Evolutionary conservation across 1,140 invertebrate species (phyloP), one percentile per base, ranked within the genome.

Genomic region (Zaprionus taronus): DNA sequence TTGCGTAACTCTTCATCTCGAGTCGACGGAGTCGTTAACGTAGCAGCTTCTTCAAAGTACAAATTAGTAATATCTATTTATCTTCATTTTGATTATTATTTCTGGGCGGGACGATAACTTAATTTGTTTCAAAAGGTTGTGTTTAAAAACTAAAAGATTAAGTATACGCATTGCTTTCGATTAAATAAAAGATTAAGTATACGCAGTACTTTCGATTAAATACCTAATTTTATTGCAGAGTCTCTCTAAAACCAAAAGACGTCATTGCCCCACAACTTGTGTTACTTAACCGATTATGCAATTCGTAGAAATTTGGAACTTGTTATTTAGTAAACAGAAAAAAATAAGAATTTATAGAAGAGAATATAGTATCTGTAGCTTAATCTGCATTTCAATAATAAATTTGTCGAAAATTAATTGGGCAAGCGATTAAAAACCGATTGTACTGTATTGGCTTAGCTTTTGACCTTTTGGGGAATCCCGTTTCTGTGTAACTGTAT

Each of bases 21-120:
- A 22, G 44, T 28, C 51, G 22, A 6, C 51, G n/a, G n/a, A n/a
- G n/a, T 57, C 64, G 51, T 57, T 66, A 66, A 5, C 63, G n/a
- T 4, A 20, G n/a, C 11, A 17, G 41, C 41, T 47, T 47, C n/a
- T 47, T 47, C n/a, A 47, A 17, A 24, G 12, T 51, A 51, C 20
- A 51, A 51, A 51, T 51, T 24, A 51, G 47, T 51, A 12, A 51
- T 22, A 51, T 51, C 20, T 51, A 24, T 51, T 51, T 51, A 24
- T 51, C 47, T 51, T 51, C 17, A 51, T 24, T 22, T 22, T 51
- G 1, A 12, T 12, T 51, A 12, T 22, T 11, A 22, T 12, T 24
- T 22, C 47, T 24, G 47, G 47, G 47, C 47, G 47, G 47, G 20
- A 12, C 47, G 11, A 51, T 51, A 51, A 24, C 47, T 51, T n/a